These are phyloP conservation scores for Rhinoderma darwinii DNA, from an alignment of 2,113 vertebrate species.

Conservation along the genomic window DNA sequence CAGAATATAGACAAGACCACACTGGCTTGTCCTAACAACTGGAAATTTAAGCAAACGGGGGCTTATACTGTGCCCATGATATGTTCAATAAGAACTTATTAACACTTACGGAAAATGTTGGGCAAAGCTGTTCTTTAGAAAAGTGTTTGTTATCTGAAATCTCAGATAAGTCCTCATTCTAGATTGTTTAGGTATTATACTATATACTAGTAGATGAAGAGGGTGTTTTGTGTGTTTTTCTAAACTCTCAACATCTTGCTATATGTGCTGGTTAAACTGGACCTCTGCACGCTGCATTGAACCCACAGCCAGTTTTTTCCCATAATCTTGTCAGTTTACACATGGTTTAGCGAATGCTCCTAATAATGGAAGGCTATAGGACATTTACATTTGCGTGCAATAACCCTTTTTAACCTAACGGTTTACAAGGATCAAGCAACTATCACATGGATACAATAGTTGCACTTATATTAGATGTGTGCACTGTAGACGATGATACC, in stretches of 20 bases:
- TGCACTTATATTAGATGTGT: not conserved
- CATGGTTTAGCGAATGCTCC: not conserved
- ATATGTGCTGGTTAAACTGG: not conserved
- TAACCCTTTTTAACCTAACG: not conserved
- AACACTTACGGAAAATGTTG: no score
- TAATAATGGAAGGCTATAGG: not conserved
- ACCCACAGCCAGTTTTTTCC: not conserved
- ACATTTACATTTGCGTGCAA: not conserved
- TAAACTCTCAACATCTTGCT: not conserved
- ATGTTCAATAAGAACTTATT: not conserved
- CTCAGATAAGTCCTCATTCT: not conserved
- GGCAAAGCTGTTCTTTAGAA: not conserved
- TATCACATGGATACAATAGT: not conserved
- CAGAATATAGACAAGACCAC: not conserved
- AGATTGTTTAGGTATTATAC: not conserved
- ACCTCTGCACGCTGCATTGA: not conserved
- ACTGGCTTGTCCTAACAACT: not conserved
- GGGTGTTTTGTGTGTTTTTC: no score
- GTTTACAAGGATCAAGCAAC: not conserved
- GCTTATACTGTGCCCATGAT: not conserved
- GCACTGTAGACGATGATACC: not conserved
- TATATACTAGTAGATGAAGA: no score
- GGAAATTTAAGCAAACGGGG: not conserved
- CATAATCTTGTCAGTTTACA: not conserved
- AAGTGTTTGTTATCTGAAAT: not conserved